phyloP scores from a whole-genome alignment of 2,797 vertebrate genomes.

The Dicrostonyx torquatus region DNA sequence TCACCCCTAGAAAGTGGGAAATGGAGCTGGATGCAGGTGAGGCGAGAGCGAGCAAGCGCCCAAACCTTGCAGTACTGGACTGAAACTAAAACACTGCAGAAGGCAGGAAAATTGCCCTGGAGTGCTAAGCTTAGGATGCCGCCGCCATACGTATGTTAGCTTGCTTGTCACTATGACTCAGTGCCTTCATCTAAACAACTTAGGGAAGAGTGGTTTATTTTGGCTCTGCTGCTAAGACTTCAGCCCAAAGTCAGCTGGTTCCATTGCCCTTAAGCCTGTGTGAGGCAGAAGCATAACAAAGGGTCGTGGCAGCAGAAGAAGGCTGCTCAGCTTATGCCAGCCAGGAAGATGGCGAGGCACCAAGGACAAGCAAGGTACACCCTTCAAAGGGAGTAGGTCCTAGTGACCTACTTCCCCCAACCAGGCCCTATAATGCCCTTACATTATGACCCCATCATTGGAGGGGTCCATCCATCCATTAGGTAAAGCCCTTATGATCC shows the following conservation, averaged over 20 bases:
- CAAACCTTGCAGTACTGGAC: background rate
- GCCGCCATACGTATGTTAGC: background rate
- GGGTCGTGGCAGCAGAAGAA: background rate
- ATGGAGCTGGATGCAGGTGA: background rate
- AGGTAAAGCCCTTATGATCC: background rate
- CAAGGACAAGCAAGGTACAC: background rate
- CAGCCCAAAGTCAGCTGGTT: background rate
- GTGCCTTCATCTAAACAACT: background rate
- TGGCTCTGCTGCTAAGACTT: background rate
- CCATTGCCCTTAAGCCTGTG: background rate
- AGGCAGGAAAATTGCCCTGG: background rate
- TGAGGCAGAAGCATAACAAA: background rate
- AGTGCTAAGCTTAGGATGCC: background rate
- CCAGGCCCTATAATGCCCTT: background rate
- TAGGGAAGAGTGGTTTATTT: background rate
- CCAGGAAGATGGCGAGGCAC: background rate
- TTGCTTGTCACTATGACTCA: background rate
- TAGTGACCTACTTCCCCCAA: background rate
- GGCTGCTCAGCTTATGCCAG: background rate
- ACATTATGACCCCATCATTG: background rate
- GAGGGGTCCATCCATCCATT: background rate
- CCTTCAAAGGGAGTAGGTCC: background rate
- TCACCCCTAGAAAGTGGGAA: background rate
- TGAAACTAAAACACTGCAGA: accelerated
- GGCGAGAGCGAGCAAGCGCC: background rate